Evolutionary conservation across 1,140 invertebrate species (phyloP).

Genomic region (Achatina immaculata): DNA sequence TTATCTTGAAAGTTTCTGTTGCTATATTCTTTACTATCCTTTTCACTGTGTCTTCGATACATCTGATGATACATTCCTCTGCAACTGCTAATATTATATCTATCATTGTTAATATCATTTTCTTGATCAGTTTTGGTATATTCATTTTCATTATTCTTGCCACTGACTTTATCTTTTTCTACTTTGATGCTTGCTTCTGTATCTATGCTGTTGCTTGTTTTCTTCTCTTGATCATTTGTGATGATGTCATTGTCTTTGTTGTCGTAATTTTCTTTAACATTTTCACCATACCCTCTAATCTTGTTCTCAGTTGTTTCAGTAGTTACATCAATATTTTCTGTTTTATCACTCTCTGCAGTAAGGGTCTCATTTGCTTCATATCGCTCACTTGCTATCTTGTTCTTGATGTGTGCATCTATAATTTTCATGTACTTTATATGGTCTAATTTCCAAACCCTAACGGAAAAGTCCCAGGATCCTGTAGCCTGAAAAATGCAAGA

Average conservation of each 20-base stretch:
- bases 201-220: conserved; percentile 37
- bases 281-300: not conserved
- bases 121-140: not conserved
- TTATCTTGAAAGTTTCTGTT: not conserved
- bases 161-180: not conserved
- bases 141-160: not conserved
- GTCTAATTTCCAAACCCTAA: conserved; percentile 60
- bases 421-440: conserved; percentile 21
- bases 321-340: not conserved
- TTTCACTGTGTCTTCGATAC: not conserved
- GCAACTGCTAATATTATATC: too few relatives aligned
- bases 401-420: not conserved
- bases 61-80: too few relatives aligned
- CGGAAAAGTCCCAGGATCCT: conserved; percentile 68
- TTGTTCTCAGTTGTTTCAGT: not conserved
- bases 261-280: not conserved
- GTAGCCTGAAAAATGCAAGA: conserved; percentile 58
- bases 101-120: not conserved
- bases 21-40: not conserved
- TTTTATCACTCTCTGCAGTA: not conserved
- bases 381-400: not conserved
- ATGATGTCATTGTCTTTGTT: not conserved
- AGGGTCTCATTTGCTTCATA: not conserved
- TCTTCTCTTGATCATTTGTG: not conserved
- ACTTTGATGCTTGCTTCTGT: not conserved